Base-by-base conservation (phyloP, 2,888 invertebrate genomes). In the Drosophila dives region DNA sequence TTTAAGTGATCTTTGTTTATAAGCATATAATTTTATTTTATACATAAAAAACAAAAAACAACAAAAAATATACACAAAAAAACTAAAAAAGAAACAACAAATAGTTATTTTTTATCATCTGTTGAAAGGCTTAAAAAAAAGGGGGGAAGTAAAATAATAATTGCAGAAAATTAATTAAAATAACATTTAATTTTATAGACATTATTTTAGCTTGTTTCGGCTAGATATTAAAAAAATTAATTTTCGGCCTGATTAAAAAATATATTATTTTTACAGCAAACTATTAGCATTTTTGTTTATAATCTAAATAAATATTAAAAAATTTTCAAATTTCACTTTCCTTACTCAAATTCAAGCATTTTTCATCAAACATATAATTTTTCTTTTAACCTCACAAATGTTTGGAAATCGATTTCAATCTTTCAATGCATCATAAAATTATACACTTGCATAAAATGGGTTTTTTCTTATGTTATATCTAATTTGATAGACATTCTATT, bases 1-100 rank as follows among this genome's bases (percentile, higher is more conserved):
- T 91, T 91, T 91, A 91, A 91, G 91, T 92, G 89, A 91, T 91
- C 91, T 90, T 92, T 91, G 91, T 91, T 91, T 91, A 85, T 92
- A 92, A 92, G 92, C 81, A 86, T 91, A 92, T 91, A 91, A 91
- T 90, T 88, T 91, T 91, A 91, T 92, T 90, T 89, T 91, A 91
- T 89, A 91, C 81, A 83, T 86, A 70, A 84, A 67, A 65, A 55
- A 70, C 29, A 83, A 64, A 45, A 65, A 82, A 82, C 80, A 78
- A 72, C 59, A 77, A 83, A 87, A 82, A 76, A 86, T 75, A 83
- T 79, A 89, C 75, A 88, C 75, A 86, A 77, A 89, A 88, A 81
- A 75, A 23, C 50, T 62, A 72, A 80, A 75, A 76, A 73, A 79
- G 65, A 65, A 66, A 72, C 29, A 23, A 42, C 20, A 33, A 49